Conservation (phyloP, 2,888 invertebrate species). For the Habroteleia sp. region DNA sequence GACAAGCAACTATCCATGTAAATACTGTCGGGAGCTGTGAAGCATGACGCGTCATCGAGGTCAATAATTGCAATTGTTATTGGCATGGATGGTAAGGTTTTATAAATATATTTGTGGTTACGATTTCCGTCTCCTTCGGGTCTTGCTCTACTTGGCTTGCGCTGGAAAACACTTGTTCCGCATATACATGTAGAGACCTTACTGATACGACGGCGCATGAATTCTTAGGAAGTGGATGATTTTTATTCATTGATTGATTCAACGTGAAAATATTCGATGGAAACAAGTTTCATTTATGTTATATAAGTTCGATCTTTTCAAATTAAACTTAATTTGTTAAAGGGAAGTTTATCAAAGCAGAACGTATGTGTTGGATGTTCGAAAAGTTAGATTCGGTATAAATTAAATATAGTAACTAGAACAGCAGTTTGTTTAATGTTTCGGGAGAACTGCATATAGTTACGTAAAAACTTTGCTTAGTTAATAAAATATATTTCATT, state of each 20-base stretch:
- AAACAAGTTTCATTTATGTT: too few relatives aligned
- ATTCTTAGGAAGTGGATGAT: conserved; percentile 3
- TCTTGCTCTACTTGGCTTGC: conserved; percentile 63
- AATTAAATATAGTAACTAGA: conserved; percentile 63
- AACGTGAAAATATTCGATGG: too few relatives aligned
- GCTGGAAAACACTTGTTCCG: conserved; percentile 55
- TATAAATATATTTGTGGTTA: conserved; percentile 56
- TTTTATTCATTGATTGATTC: background rate
- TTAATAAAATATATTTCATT: conserved; percentile 38
- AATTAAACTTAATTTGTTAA: background rate
- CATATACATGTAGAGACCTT: conserved; percentile 36
- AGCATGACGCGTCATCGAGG: conserved; percentile 52
- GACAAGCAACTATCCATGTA: conserved; percentile 35
- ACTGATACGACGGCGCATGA: conserved; percentile 11
- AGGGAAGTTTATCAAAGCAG: conserved; percentile 6
- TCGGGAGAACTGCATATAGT: conserved; percentile 31
- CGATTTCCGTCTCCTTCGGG: conserved; percentile 66
- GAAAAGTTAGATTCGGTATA: conserved; percentile 49
- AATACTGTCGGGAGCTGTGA: conserved; percentile 20
- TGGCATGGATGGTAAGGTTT: conserved; percentile 60
- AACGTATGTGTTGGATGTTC: conserved; percentile 4
- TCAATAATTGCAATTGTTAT: conserved; percentile 63
- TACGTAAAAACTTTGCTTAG: conserved; percentile 34
- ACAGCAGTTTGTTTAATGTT: conserved; percentile 58
- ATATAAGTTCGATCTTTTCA: background rate